Base-by-base conservation (phyloP, 1,140 invertebrate species). In the Drosophila orosa region DNA sequence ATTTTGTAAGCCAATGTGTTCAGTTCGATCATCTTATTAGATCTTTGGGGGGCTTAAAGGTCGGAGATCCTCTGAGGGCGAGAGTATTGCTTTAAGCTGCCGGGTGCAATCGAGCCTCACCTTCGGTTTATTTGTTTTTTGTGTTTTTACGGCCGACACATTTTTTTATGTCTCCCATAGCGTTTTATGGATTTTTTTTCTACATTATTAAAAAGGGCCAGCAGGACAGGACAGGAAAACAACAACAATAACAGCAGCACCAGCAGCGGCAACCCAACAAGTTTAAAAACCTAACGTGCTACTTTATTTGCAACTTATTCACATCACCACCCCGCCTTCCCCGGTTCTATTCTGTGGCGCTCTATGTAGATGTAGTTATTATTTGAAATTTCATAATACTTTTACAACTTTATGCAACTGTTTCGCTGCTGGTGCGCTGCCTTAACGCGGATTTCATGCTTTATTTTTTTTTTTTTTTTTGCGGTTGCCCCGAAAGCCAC, bases 371-470 rank as follows among this genome's bases (percentile, higher is more conserved):
- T 84, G 77, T 82, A 89, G 84, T 89, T 87, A 89, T 87, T 84
- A 87, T 89, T 87, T 87, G 61, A 84, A 87, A 84, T 87, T 87
- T 87, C 80, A 87, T 87, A 87, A 87, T 87, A 89, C 84, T 87
- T 87, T 87, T 89, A 89, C 77, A 87, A 87, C 84, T 87, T 89
- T 80, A 89, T 87, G 84, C 84, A 89, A 87, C 77, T 89, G 84
- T 67, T 87, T 61, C 33, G 83, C 65, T 57, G 75, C 42, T 61
- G 78, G 37, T 19, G 62, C 24, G 57, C 54, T 65, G 77, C 74
- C 78, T 82, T 86, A 86, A 85, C 82, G 82, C 82, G 78, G 78
- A 86, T 78, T 85, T 86, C 69, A 81, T 81, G 75, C 82, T 78
- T 74, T 84, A 76, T 80, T 63, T 80, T 80, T 63, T 56, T 78